A percentile compares a stretch with the other conserved stretches of the same genome.
phyloP scores from a whole-genome alignment of 2,888 invertebrate genomes.

The Linnaemya tessellans region DNA sequence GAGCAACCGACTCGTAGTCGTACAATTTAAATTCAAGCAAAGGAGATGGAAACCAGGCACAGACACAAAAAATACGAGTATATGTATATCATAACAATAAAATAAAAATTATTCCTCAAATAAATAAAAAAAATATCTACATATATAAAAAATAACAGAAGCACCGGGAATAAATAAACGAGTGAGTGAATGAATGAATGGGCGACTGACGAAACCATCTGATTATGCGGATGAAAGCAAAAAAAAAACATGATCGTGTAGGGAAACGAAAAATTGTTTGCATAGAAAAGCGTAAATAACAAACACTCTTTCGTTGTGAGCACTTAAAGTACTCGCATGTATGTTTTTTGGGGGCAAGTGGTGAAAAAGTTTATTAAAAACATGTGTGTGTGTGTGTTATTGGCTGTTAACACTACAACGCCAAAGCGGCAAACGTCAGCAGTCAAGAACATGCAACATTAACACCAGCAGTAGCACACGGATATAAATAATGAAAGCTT shows the following conservation, averaged over 20 bases:
- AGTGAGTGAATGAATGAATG: constrained; percentile 8
- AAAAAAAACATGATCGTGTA: constrained; percentile 12
- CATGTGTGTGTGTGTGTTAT: constrained; percentile 30
- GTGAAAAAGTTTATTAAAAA: constrained; percentile 54
- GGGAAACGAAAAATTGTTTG: constrained; percentile 46
- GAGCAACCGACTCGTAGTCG: background rate
- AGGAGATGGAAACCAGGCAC: background rate
- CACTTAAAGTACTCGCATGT: constrained; percentile 35
- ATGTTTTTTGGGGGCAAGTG: constrained; percentile 61
- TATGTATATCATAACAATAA: constrained; percentile 40
- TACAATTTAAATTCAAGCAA: background rate
- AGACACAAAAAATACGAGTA: no score
- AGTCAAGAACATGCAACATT: constrained; percentile 31
- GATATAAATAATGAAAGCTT: background rate
- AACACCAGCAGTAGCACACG: constrained; percentile 27
- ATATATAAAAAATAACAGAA: constrained; percentile 35
- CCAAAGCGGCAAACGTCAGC: constrained; percentile 6
- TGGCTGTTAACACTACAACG: constrained; percentile 33
- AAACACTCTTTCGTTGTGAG: background rate
- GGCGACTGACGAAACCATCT: constrained; percentile 25
- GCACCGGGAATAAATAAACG: background rate
- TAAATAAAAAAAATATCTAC: constrained; percentile 49
- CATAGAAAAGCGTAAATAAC: constrained; percentile 50
- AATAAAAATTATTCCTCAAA: constrained; percentile 42
- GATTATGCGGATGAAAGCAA: constrained; percentile 26